Base-by-base conservation (phyloP, 2,888 invertebrate genomes). In the Chymomyza caudatula region DNA sequence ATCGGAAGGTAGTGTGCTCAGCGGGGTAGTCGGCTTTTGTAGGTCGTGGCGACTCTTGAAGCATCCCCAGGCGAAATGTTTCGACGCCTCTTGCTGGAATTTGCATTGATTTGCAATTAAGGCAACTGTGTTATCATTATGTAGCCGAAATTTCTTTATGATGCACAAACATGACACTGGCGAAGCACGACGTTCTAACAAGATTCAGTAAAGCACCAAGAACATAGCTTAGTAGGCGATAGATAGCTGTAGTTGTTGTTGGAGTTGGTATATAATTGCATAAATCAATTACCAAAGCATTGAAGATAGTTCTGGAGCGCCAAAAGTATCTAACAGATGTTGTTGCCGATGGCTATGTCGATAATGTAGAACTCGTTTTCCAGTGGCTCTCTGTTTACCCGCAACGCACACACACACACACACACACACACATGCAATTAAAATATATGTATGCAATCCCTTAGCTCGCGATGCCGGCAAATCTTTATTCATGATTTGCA, bases 331-430 rank as follows among this genome's bases (percentile, higher is more conserved):
- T 60, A 51, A 44, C 44, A 42, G 60, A 72, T 70, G 59, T 37
- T 3, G 11, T 29, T 17, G 51, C 13, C 52, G 13, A 67, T 42
- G 42, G 43, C n/a, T n/a, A n/a, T n/a, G n/a, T n/a, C n/a, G n/a
- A n/a, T n/a, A n/a, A n/a, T n/a, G n/a, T n/a, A 22, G 72, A 85
- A 83, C 77, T 49, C 49, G 83, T 78, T 82, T 73, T 19, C 15
- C 23, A 11, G 3, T 37, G 8, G 2, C 11, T 37, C 11, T 11
- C 29, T 37, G 29, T 37, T 37, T 11, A 2, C 29, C 29, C 8
- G 29, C 29, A 29, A 29, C n/a, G n/a, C n/a, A 29, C 29, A 29
- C 0, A 29, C 3, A 3, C 2, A 37, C 29, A 37, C 29, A 37
- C 29, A 37, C 29, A 29, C 29, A 29, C 29, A 29, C 25, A 3